Base-by-base conservation (phyloP, 2,797 vertebrate species). In the Harpagifer antarcticus region DNA sequence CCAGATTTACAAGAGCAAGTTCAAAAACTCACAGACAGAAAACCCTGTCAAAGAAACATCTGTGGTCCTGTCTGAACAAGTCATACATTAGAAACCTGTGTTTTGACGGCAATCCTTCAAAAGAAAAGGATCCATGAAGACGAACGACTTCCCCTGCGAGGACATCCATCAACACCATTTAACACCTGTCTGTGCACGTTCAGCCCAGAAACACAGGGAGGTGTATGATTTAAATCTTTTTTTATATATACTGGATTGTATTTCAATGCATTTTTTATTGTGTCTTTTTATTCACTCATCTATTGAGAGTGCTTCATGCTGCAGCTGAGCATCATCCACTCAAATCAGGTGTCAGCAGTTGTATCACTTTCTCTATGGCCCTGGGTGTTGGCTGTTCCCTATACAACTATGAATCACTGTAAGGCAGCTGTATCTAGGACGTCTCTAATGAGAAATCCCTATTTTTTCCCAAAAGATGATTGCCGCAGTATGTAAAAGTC, bases 161-260 rank as follows among this genome's bases (percentile, higher is more conserved):
- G 82, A 76, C 87, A 93, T 94, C 93, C 84, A 93, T 94, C 91
- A 93, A 78, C 92, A 89, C 76, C 82, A 78, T 86, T 87, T 83
- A 85, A 82, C 85, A 84, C 89, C 78, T 91, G 93, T 87, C 91
- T 89, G 79, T 90, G 84, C 90, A 91, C 14, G 87, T 90, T 83
- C 52, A 80, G 70, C 67, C 57, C 13, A 50, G 55, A 76, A 68
- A 73, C 72, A 83, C 57, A 9, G 48, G 15, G 27, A 86, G 71
- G 42, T 49, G 69, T 49, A 16, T 17, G 27, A 68, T 83, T 81
- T 70, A 52, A 78, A 79, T 75, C 45, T 48, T 49, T 53, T 77
- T 79, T 19, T 27, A 27, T 27, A 5, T 27, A 49, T 11, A 44
- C 7, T 23, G 27, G 19, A 56, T 31, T 56, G 5, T 58, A 57